phyloP scores from a whole-genome alignment of 2,797 vertebrate species.

The Microctenopoma steveboyesi region DNA sequence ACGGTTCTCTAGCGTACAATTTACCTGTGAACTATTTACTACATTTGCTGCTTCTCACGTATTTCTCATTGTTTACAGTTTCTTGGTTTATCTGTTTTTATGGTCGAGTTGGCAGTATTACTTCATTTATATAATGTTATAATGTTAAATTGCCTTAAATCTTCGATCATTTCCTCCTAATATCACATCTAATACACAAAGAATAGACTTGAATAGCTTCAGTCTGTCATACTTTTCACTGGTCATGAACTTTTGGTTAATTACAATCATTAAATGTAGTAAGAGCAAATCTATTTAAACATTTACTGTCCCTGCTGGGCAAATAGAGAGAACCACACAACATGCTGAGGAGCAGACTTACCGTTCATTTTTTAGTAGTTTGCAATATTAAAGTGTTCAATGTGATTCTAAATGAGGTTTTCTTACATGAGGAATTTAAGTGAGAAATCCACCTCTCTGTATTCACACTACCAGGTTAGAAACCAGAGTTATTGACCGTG shows the following conservation, averaged over 20 bases:
- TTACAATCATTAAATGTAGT: background rate
- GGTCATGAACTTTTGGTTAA: background rate
- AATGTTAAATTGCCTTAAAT: too few relatives aligned
- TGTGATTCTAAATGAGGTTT: slow-evolving; percentile 9
- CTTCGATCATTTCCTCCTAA: too few relatives aligned
- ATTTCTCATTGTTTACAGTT: background rate
- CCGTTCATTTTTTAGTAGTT: background rate
- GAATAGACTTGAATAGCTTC: too few relatives aligned
- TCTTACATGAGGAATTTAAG: background rate
- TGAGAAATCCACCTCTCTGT: background rate
- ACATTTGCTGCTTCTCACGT: background rate
- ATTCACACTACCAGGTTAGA: background rate
- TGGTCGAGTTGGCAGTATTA: background rate
- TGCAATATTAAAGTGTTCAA: slow-evolving; percentile 10
- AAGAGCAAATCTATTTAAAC: slow-evolving; percentile 9
- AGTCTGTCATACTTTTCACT: slow-evolving; percentile 3
- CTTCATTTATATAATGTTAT: background rate
- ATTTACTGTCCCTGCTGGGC: background rate
- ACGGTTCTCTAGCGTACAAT: background rate
- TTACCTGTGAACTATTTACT: background rate
- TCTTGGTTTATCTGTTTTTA: background rate
- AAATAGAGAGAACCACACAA: background rate
- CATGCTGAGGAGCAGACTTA: background rate
- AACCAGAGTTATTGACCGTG: slow-evolving; percentile 4
- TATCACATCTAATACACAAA: background rate